Evolutionary conservation across 2,113 vertebrate genomes (phyloP), one percentile per base, ranked within the genome.

Genomic region (Oncorhynchus gorbuscha): DNA sequence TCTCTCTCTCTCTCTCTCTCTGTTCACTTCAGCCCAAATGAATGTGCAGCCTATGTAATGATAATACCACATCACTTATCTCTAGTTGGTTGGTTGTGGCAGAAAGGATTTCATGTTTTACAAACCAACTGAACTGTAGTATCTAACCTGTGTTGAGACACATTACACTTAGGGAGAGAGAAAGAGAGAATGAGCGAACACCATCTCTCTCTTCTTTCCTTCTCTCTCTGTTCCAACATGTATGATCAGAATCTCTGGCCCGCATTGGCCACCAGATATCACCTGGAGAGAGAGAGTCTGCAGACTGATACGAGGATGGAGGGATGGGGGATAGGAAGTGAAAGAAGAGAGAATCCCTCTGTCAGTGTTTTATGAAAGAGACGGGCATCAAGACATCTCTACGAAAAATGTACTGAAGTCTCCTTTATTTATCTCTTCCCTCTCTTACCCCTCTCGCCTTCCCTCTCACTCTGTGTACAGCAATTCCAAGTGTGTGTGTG

Each of bases 291-390:
- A 64, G 20, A 5, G 20, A 24, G 5, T 64, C 69, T 64, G 68
- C 64, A 58, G 55, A 58, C 70, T 72, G 67, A 58, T 65, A 70
- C 7, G 18, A 24, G 51, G 24, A 69, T 61, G 6, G 30, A 61
- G 30, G 79, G 72, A 58, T 66, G 20, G 55, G 4, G 45, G 61
- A 69, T 14, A 76, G 77, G 81, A 85, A 78, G 81, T 80, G 68
- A 71, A 71, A 39, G 8, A 45, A n/a, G 22, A 20, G 13, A 79
- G 83, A 32, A 81, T 83, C 79, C 30, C 51, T 71, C 62, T 64
- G 73, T 35, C 83, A 55, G 16, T 73, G 69, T 79, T 84, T 66
- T 86, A 89, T 89, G 64, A 69, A 81, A 84, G 87, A 78, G 49
- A 70, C 71, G 16, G 64, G 72, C 12, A 82, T 80, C 78, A 69